Evolutionary conservation across 1,140 invertebrate genomes (phyloP).

Genomic region (Eciton burchellii): DNA sequence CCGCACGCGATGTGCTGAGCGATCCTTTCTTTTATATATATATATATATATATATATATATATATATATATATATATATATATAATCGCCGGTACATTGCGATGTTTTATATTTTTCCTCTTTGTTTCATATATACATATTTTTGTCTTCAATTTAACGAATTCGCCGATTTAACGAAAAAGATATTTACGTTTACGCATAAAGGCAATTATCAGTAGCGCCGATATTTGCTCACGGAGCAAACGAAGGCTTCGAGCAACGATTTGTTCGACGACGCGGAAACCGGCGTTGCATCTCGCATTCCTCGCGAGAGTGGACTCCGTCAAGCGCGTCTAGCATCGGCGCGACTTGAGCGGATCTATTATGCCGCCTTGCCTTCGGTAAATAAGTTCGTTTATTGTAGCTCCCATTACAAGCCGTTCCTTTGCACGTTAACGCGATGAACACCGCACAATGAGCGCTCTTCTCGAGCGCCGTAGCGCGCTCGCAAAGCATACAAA

Average conservation of each 20-base stretch:
- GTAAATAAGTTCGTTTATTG: slow-evolving; percentile 48
- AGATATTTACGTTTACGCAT: neutral
- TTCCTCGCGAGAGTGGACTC: neutral
- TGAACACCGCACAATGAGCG: slow-evolving; percentile 34
- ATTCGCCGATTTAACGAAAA: neutral
- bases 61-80: too few relatives aligned
- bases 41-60: too few relatives aligned
- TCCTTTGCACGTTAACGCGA: slow-evolving; percentile 42
- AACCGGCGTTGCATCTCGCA: neutral
- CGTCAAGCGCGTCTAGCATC: slow-evolving; percentile 1
- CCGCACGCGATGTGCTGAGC: neutral
- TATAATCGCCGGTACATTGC: neutral
- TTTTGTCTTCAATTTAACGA: too few relatives aligned
- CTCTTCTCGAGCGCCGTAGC: slow-evolving; percentile 36
- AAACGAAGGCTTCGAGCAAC: neutral
- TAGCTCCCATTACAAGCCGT: slow-evolving; percentile 33
- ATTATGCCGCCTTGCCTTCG: slow-evolving; percentile 17
- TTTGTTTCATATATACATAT: neutral
- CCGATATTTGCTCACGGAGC: neutral
- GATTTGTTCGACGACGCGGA: neutral
- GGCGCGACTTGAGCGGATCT: neutral
- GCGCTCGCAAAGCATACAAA: slow-evolving; percentile 5
- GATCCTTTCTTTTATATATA: slow-evolving; percentile 22
- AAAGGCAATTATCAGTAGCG: neutral
- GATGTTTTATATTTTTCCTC: neutral